Evolutionary conservation across 2,113 vertebrate species (phyloP), one percentile per base, ranked within the genome.

Genomic region (Aegotheles bennettii): DNA sequence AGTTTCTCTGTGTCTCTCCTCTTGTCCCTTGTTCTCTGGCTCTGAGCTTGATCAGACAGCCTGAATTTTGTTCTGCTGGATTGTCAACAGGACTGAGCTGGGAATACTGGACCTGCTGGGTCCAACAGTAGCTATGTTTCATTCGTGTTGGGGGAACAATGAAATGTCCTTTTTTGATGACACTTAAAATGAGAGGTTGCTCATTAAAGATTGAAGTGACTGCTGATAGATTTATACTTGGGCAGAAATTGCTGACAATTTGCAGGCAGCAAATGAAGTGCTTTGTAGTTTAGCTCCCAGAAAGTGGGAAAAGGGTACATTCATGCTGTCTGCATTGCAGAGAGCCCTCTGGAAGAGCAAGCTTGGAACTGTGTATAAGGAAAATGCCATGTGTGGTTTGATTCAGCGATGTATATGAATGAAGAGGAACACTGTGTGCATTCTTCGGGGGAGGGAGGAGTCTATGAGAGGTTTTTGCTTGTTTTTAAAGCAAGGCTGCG

Each of bases 261-360:
- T 56, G 69, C 47, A 56, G 60, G 4, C 35, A 70, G 90, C 68
- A 54, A 6, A 77, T 40, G 20, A 13, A 54, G 6, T 16, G 8
- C 63, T 86, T 45, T 35, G 69, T 35, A 53, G 25, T 51, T 56
- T 33, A 83, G 53, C 50, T 84, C 23, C 33, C 33, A 28, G 60
- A 47, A 45, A 13, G 29, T 0, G 1, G 19, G 48, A 65, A 24
- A 16, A 90, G 24, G 57, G 6, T 11, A 0, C 0, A 0, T 53
- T n/a, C 6, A 0, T 23, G 23, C 50, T 74, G 29, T 42, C 54
- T 28, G 89, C 40, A 53, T 35, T 73, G 31, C 51, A 21, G 51
- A 28, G 42, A 63, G 26, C 14, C 59, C 63, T 69, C 45, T 93
- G 69, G n/a, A 81, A 89, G 38, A n/a, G 50, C 29, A 24, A 7